These are phyloP conservation scores for Monodelphis domestica DNA, from an alignment of 2,797 vertebrate species.

Conservation along the genomic window DNA sequence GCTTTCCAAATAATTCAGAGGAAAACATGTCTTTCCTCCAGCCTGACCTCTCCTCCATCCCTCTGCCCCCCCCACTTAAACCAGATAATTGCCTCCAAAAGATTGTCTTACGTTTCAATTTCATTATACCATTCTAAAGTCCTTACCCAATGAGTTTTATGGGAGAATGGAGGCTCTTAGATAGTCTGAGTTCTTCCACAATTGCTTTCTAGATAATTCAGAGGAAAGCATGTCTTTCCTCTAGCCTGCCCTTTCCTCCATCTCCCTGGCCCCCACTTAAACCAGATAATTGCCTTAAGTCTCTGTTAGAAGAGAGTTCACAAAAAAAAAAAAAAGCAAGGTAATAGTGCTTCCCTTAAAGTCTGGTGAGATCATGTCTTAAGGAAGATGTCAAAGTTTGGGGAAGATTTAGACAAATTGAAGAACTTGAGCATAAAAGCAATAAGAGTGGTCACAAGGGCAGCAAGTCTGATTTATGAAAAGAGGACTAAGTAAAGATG, in stretches of 20 bases:
- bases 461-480: slow-evolving; percentile 14
- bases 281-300: neutral
- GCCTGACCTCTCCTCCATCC: neutral
- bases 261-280: neutral
- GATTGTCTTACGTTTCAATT: no score
- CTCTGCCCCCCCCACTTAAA: neutral
- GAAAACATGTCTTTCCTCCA: neutral
- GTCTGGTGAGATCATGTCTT: slow-evolving; percentile 61
- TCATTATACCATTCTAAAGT: no score
- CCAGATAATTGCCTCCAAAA: neutral
- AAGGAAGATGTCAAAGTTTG: neutral
- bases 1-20: slow-evolving; percentile 32
- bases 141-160: slow-evolving; percentile 8
- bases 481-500: neutral
- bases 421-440: neutral
- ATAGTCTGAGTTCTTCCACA: neutral
- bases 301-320: neutral
- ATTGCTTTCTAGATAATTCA: slow-evolving; percentile 34
- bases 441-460: neutral
- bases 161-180: neutral
- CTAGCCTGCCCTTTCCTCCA: neutral
- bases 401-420: slow-evolving; percentile 26
- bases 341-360: slow-evolving; percentile 29
- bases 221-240: neutral
- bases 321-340: slow-evolving; percentile 14